These are phyloP conservation scores for Eurystomus glaucurus DNA, from an alignment of 2,797 vertebrate genomes.

Conservation along the genomic window DNA sequence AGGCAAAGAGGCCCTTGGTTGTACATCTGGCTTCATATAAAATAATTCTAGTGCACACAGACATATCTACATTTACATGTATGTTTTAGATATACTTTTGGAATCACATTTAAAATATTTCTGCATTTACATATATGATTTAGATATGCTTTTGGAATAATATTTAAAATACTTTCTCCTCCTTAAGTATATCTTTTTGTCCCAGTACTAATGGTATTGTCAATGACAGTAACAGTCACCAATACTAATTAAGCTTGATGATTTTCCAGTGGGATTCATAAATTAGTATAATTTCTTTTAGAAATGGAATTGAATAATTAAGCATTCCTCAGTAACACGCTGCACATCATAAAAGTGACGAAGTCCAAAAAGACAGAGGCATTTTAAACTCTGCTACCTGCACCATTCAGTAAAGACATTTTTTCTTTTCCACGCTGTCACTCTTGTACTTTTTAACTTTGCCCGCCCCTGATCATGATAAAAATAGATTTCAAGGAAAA, in stretches of 20 bases:
- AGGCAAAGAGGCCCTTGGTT: neutral
- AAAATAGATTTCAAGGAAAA: conserved; percentile 61
- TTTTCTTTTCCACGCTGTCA: neutral
- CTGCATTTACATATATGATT: neutral
- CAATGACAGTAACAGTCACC: neutral
- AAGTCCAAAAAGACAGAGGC: neutral
- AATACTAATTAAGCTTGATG: neutral
- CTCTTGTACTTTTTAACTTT: conserved; percentile 1
- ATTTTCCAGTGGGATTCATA: neutral
- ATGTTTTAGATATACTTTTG: neutral
- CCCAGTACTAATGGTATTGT: neutral
- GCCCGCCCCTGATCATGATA: neutral
- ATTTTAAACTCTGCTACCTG: neutral
- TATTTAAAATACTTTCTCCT: neutral
- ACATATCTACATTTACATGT: neutral
- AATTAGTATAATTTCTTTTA: neutral
- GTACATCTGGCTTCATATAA: neutral
- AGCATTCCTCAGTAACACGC: neutral
- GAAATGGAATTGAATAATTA: neutral
- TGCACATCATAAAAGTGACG: neutral
- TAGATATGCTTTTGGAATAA: neutral
- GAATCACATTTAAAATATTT: neutral
- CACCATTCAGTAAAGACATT: neutral
- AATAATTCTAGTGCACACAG: neutral
- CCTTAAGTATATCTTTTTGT: neutral